Evolutionary conservation across 2,113 vertebrate species (phyloP).

Genomic region (Uria lomvia): DNA sequence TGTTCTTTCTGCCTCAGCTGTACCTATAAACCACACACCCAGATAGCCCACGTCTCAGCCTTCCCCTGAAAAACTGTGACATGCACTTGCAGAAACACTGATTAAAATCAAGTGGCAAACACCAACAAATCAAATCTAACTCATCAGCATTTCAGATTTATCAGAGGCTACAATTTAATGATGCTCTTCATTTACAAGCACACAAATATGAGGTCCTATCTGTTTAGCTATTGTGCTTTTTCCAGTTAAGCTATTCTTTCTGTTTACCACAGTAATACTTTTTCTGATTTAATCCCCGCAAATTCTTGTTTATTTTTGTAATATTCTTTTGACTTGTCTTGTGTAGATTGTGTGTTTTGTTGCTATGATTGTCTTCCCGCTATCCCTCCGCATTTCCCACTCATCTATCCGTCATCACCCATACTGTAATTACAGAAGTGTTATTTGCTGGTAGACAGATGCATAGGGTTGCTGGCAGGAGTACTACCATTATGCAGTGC

Average conservation of each 20-base stretch:
- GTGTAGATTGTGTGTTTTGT: neutral
- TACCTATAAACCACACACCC: neutral
- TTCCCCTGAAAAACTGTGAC: neutral
- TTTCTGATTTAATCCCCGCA: neutral
- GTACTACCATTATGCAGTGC: slow-evolving; percentile 30
- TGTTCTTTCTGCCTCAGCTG: neutral
- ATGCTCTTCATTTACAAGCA: slow-evolving; percentile 13
- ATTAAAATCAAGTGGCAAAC: slow-evolving; percentile 63
- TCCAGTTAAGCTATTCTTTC: neutral
- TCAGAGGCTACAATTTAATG: slow-evolving; percentile 45
- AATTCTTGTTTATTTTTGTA: slow-evolving; percentile 6
- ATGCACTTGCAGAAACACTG: neutral
- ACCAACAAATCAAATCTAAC: slow-evolving; percentile 18
- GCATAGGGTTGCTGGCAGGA: slow-evolving; percentile 15
- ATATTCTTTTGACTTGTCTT: slow-evolving; percentile 4
- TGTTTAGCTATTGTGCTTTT: neutral
- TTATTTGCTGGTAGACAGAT: slow-evolving; percentile 35
- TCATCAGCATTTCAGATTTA: slow-evolving; percentile 56
- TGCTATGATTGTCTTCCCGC: slow-evolving; percentile 10
- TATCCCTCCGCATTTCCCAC: neutral
- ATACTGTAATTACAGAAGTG: slow-evolving; percentile 52
- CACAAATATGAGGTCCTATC: neutral
- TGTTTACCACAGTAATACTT: neutral
- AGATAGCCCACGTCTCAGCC: neutral
- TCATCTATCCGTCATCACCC: neutral